Conservation (phyloP, 2,797 vertebrate genomes). For the Amblyraja radiata region DNA sequence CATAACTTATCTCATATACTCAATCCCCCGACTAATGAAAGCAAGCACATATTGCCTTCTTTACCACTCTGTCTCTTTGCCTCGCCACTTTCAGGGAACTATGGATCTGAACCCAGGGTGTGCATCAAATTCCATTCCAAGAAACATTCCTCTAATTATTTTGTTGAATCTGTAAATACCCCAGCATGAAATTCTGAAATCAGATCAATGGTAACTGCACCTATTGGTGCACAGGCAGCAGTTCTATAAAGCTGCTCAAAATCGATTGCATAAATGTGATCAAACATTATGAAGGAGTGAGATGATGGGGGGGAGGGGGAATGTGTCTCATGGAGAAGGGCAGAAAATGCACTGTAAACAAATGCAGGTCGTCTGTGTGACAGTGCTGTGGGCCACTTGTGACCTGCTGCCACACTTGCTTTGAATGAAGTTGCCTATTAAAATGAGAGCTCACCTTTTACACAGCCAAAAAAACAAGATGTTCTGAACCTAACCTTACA, state of each 20-base stretch:
- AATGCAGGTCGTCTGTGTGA: neutral
- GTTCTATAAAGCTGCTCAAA: neutral
- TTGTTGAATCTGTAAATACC: neutral
- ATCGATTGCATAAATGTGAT: neutral
- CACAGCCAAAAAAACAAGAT: conserved; percentile 16
- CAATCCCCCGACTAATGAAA: no score
- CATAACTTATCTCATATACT: no score
- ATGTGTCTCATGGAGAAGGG: neutral
- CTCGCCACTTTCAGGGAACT: no score
- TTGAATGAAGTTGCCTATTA: neutral
- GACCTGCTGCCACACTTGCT: neutral
- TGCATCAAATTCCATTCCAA: neutral
- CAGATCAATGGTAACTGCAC: neutral
- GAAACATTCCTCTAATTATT: neutral
- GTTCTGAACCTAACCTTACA: neutral
- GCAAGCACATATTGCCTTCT: no score
- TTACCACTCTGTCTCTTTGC: no score
- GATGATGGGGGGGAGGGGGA: no score
- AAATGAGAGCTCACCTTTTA: conserved; percentile 15
- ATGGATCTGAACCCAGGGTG: no score
- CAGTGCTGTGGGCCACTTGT: neutral
- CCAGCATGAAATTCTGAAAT: neutral
- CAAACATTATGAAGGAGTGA: neutral
- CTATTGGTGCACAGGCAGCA: neutral
- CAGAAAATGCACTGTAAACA: neutral